A percentile compares a stretch with the other conserved stretches of the same genome.
These are phyloP conservation scores for Kryptopterus vitreolus DNA, from an alignment of 2,797 vertebrate species.

Conservation along the genomic window DNA sequence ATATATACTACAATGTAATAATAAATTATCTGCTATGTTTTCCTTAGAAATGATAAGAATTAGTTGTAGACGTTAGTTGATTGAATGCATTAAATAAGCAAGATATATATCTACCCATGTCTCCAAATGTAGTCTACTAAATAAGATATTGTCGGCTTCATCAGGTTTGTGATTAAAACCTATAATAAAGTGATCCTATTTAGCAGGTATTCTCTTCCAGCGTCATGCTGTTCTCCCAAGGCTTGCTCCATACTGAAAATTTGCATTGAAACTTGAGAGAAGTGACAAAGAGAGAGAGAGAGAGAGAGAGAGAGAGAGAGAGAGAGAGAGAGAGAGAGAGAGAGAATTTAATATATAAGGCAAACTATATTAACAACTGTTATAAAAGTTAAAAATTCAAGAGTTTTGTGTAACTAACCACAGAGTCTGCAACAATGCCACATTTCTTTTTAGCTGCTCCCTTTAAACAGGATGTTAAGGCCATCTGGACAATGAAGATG, in stretches of 20 bases:
- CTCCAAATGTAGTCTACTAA: neutral
- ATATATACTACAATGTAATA: too few species aligned
- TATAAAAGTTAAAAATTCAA: neutral
- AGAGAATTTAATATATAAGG: neutral
- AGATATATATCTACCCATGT: neutral
- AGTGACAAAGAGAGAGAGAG: neutral
- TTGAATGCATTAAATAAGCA: neutral
- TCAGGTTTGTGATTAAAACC: too few species aligned
- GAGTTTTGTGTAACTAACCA: slow-evolving; percentile 50
- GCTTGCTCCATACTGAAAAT: slow-evolving; percentile 9
- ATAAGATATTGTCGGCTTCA: neutral
- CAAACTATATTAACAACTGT: neutral
- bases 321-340: too few species aligned
- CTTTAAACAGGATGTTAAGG: slow-evolving; percentile 65
- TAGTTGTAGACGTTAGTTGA: neutral
- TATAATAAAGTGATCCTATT: too few species aligned
- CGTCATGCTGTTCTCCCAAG: neutral
- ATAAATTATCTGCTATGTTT: neutral
- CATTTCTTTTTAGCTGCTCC: slow-evolving; percentile 27
- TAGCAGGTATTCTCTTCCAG: neutral
- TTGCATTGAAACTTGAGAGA: slow-evolving; percentile 62
- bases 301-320: too few species aligned
- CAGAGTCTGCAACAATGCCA: neutral
- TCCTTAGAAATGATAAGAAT: neutral
- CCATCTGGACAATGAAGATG: slow-evolving; percentile 63